A percentile compares a stretch with the other conserved stretches of the same genome.
phyloP scores from a whole-genome alignment of 2,113 vertebrate genomes.

The Anthoscopus minutus region DNA sequence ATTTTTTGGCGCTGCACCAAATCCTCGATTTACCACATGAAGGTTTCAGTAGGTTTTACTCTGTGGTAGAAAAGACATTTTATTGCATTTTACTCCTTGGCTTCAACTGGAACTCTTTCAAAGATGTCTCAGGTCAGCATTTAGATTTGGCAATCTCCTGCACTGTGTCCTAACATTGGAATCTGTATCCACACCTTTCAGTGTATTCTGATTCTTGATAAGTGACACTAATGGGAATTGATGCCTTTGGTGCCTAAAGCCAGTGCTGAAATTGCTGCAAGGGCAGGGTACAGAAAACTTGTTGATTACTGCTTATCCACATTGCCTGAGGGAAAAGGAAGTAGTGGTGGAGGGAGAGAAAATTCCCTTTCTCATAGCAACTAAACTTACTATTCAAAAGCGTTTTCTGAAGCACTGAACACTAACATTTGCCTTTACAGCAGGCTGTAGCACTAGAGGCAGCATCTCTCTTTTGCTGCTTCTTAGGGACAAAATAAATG shows the following conservation, averaged over 20 bases:
- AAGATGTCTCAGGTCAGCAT: not conserved
- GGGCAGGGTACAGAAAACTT: not conserved
- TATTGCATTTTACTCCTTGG: not conserved
- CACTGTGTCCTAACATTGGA: not conserved
- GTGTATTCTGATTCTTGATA: not conserved
- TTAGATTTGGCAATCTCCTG: not conserved
- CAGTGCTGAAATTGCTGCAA: not conserved
- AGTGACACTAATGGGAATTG: not conserved
- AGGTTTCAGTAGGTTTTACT: not conserved
- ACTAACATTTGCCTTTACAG: not conserved
- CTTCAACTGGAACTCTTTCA: not conserved
- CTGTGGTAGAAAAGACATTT: not conserved
- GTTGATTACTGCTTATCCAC: not conserved
- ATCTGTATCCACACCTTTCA: not conserved
- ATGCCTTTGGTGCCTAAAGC: not conserved
- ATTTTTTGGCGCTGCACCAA: not conserved
- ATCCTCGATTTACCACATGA: not conserved
- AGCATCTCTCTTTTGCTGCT: not conserved
- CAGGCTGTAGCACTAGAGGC: not conserved
- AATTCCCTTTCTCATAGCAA: not conserved
- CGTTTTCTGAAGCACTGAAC: not conserved
- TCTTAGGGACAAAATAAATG: not conserved
- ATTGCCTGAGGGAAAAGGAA: not conserved
- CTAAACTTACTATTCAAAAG: not conserved
- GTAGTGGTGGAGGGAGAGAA: not conserved